Conservation (phyloP, 2,113 vertebrate species). For the Eolophus roseicapilla region DNA sequence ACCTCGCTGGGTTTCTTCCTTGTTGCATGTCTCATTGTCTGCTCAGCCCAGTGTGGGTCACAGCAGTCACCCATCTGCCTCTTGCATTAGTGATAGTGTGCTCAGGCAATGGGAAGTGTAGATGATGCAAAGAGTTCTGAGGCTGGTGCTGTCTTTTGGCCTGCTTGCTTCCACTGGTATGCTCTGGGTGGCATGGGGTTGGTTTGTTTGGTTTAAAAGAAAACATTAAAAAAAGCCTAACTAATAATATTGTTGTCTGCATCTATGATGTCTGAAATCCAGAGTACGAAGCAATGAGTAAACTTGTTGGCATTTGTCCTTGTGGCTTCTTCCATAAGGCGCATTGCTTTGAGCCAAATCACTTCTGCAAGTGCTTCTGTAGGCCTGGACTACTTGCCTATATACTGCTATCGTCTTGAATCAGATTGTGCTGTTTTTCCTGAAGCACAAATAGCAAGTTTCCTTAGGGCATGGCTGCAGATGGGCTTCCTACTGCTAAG, state of each 20-base stretch:
- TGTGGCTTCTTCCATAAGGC: neutral
- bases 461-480: neutral
- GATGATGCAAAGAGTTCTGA: neutral
- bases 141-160: neutral
- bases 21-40: neutral
- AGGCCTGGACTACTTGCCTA: neutral
- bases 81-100: rapidly evolving
- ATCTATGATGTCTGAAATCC: neutral
- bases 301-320: neutral
- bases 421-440: neutral
- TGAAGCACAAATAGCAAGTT: neutral
- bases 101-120: rapidly evolving
- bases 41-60: neutral
- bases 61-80: rapidly evolving
- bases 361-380: neutral
- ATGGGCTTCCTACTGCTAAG: neutral
- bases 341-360: neutral
- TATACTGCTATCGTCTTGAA: neutral
- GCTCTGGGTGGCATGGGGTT: neutral
- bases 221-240: neutral
- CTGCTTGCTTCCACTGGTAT: neutral
- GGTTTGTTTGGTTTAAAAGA: neutral
- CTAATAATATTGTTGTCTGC: neutral
- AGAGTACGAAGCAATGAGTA: neutral
- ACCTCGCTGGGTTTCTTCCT: neutral